These are phyloP conservation scores for Eolophus roseicapilla DNA, from an alignment of 2,113 vertebrate genomes.

Conservation along the genomic window DNA sequence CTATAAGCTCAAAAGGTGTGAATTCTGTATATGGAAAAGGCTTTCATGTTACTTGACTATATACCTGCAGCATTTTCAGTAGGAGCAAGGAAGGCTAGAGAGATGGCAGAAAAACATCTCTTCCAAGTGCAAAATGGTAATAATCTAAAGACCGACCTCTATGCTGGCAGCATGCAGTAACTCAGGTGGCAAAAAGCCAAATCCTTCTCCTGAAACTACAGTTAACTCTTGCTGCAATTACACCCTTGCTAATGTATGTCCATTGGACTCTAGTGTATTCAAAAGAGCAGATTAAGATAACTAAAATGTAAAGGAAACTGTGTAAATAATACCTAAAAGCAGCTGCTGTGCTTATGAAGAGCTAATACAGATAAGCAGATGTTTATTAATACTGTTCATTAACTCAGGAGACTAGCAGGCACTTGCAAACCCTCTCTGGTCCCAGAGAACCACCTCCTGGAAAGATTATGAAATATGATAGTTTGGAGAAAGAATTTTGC, in stretches of 20 bases:
- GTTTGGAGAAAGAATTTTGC: not conserved
- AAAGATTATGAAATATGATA: not conserved
- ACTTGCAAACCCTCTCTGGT: not conserved
- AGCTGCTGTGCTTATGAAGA: not conserved
- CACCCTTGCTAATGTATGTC: not conserved
- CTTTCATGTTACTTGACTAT: not conserved
- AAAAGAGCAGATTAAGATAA: not conserved
- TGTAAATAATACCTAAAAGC: not conserved
- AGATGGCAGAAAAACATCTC: not conserved
- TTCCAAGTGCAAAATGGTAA: not conserved
- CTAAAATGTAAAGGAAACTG: not conserved
- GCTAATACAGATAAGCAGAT: not conserved
- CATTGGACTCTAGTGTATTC: not conserved
- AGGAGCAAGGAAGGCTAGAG: not conserved
- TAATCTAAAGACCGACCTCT: not conserved
- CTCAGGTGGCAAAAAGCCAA: slow-evolving; percentile 3
- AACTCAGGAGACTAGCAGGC: not conserved
- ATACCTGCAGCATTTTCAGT: not conserved
- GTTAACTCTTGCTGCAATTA: not conserved
- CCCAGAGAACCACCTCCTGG: not conserved
- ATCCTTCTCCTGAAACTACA: not conserved
- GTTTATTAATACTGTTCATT: not conserved
- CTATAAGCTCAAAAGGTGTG: not conserved
- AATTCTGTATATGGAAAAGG: not conserved
- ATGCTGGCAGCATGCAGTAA: not conserved